phyloP scores from a whole-genome alignment of 2,113 vertebrate species.

The Anguilla rostrata region DNA sequence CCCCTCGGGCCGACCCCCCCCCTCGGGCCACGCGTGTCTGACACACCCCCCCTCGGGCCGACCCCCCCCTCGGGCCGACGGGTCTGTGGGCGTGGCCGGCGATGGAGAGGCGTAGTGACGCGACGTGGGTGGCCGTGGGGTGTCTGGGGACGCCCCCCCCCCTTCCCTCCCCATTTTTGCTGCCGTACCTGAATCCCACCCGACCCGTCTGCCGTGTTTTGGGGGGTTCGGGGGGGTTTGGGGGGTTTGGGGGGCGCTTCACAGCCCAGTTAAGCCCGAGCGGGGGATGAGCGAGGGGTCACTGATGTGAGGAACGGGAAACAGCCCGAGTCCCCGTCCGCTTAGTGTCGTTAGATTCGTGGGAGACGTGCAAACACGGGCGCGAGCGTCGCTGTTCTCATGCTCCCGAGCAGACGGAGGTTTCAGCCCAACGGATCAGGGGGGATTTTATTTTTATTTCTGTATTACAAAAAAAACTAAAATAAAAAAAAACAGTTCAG shows the following conservation, averaged over 20 bases:
- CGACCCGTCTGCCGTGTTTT: too few relatives aligned
- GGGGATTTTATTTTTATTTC: neutral
- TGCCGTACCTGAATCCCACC: neutral
- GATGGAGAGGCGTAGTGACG: neutral
- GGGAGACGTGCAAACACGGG: neutral
- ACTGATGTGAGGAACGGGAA: constrained; percentile 5
- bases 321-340: neutral
- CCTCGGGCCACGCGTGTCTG: neutral
- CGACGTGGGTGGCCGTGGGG: neutral
- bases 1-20: too few relatives aligned
- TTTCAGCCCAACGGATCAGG: neutral
- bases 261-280: neutral
- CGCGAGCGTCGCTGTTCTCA: neutral
- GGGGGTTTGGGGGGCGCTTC: neutral
- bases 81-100: neutral
- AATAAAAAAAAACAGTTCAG: neutral
- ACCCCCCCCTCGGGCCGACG: neutral
- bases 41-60: neutral
- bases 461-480: too few relatives aligned
- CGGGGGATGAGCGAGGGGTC: constrained; percentile 11
- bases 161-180: neutral
- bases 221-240: neutral
- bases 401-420: constrained; percentile 13
- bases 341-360: neutral
- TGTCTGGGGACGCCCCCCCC: too few relatives aligned